Evolutionary conservation across 2,888 invertebrate species (phyloP).

Genomic region (Polyommatus icarus): DNA sequence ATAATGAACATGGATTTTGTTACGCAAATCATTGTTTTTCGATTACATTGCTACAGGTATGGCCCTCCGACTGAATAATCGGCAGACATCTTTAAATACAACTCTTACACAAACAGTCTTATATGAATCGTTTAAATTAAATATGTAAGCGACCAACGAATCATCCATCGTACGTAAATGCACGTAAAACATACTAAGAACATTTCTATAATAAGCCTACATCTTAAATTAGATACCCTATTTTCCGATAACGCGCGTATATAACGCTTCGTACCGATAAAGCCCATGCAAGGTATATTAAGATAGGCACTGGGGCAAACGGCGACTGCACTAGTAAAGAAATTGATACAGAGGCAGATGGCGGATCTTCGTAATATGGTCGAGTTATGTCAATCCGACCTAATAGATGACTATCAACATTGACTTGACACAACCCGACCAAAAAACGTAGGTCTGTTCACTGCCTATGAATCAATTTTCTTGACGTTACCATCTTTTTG

Average conservation of each 20-base stretch:
- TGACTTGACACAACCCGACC: too few relatives aligned
- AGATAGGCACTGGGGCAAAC: neutral
- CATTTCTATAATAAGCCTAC: constrained; percentile 65
- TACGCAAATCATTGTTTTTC: neutral
- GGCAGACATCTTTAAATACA: constrained; percentile 67
- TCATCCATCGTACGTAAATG: constrained; percentile 56
- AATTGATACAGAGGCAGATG: too few relatives aligned
- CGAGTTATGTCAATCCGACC: too few relatives aligned
- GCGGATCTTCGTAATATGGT: too few relatives aligned
- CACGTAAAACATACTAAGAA: constrained; percentile 57
- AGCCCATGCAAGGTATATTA: constrained; percentile 63
- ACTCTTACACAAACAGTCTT: constrained; percentile 71
- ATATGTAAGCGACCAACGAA: constrained; percentile 49
- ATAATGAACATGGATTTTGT: neutral
- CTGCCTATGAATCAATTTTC: too few relatives aligned
- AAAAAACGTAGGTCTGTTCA: too few relatives aligned
- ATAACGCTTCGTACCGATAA: constrained; percentile 65
- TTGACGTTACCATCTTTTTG: neutral
- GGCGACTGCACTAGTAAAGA: neutral
- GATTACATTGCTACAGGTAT: neutral
- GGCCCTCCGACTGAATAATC: constrained; percentile 44
- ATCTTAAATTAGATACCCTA: constrained; percentile 65
- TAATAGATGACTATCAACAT: too few relatives aligned
- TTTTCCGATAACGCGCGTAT: constrained; percentile 70
- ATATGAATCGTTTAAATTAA: constrained; percentile 59